Evolutionary conservation across 2,888 invertebrate species (phyloP).

Genomic region (Drosophila merina): DNA sequence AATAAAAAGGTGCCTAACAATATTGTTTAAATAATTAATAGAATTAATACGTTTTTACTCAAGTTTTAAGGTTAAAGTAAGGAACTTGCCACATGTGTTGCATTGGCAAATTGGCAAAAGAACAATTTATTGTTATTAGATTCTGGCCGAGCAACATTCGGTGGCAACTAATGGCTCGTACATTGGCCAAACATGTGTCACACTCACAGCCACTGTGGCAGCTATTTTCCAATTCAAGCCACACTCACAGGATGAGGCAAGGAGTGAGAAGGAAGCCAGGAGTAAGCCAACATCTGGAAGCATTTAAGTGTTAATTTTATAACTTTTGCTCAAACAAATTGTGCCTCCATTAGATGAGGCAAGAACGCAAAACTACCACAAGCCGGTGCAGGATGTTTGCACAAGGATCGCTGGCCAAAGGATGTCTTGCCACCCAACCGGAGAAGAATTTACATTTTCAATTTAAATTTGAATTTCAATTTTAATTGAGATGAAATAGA

Average conservation of each 20-base stretch:
- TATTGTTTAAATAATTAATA: background rate
- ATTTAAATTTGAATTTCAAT: conserved; percentile 61
- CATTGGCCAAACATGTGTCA: conserved; percentile 44
- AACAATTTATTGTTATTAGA: conserved; percentile 68
- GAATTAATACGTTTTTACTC: too few species aligned
- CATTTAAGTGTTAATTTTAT: conserved; percentile 67
- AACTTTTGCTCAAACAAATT: conserved; percentile 47
- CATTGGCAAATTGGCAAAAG: conserved; percentile 53
- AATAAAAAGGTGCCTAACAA: background rate
- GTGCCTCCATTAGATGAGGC: conserved; percentile 39
- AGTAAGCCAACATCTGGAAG: conserved; percentile 57
- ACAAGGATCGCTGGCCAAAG: conserved; percentile 16
- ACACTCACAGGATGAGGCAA: background rate
- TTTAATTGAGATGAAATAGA: conserved; percentile 45
- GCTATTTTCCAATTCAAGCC: conserved; percentile 11
- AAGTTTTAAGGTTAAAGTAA: background rate
- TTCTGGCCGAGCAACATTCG: conserved; percentile 36
- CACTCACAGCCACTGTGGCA: conserved; percentile 26
- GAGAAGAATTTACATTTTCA: conserved; percentile 64
- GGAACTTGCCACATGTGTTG: conserved; percentile 40
- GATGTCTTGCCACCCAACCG: conserved; percentile 12
- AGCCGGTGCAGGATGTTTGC: conserved; percentile 11
- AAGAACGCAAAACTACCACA: conserved; percentile 15
- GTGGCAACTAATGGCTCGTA: conserved; percentile 27
- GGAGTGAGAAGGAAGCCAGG: background rate